Evolutionary conservation across 2,797 vertebrate species (phyloP).

Genomic region (Taeniopygia guttata): DNA sequence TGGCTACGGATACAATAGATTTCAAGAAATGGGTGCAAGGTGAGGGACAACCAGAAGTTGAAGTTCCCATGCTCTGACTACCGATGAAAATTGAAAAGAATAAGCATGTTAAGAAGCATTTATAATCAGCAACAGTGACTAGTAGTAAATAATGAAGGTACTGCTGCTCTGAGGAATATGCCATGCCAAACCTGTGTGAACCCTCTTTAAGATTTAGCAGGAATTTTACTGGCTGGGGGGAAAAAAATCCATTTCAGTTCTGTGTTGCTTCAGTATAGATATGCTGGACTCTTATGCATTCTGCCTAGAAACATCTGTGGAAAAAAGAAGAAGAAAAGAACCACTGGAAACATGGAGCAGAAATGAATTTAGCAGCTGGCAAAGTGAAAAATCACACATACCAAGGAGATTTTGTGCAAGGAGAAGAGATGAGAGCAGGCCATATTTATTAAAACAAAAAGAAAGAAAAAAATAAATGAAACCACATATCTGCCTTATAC

Average conservation of each 20-base stretch:
- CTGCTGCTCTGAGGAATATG: background rate
- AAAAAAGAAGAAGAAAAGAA: conserved; percentile 6
- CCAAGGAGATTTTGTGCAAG: background rate
- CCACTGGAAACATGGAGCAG: background rate
- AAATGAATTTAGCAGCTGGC: conserved; percentile 4
- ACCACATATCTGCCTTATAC: background rate
- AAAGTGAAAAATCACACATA: background rate
- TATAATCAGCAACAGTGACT: background rate
- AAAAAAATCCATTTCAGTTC: background rate
- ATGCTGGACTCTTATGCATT: background rate
- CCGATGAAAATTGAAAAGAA: conserved; percentile 37
- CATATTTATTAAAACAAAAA: background rate
- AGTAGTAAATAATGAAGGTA: conserved; percentile 28
- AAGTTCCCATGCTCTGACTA: conserved; percentile 17
- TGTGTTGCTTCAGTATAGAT: background rate
- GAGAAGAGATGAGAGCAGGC: background rate
- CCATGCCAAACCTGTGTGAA: background rate
- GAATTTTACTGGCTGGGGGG: background rate
- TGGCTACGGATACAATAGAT: conserved; percentile 47
- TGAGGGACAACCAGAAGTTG: conserved; percentile 24
- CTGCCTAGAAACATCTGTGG: background rate
- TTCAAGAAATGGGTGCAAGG: background rate
- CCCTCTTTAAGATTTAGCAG: background rate
- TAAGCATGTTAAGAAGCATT: conserved; percentile 31
- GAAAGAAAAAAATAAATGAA: background rate